These are phyloP conservation scores for Pyrrhosoma nymphula DNA, from an alignment of 2,888 invertebrate genomes.

Conservation along the genomic window DNA sequence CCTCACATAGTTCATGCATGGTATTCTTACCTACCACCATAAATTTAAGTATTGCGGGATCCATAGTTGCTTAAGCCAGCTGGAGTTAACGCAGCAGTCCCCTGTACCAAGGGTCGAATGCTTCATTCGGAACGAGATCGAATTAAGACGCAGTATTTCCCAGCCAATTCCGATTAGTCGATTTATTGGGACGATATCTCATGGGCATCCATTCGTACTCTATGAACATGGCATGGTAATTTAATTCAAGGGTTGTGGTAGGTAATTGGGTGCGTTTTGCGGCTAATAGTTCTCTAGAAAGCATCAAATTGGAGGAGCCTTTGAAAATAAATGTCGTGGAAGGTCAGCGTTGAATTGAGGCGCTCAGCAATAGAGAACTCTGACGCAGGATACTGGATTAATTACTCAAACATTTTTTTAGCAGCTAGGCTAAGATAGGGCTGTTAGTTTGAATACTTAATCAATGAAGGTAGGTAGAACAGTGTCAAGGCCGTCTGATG, in stretches of 20 bases:
- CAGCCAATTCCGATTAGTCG: not conserved
- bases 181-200: not conserved
- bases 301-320: too few relatives aligned
- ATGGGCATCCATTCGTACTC: not conserved
- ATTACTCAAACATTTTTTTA: too few relatives aligned
- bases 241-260: not conserved
- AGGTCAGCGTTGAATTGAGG: too few relatives aligned
- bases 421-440: too few relatives aligned
- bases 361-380: too few relatives aligned
- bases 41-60: not conserved
- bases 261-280: not conserved
- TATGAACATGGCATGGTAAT: not conserved
- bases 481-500: too few relatives aligned
- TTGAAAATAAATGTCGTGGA: too few relatives aligned
- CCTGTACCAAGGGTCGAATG: not conserved
- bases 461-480: too few relatives aligned
- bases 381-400: too few relatives aligned
- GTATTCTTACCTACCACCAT: not conserved
- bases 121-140: not conserved
- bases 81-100: not conserved
- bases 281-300: too few relatives aligned
- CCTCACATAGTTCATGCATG: not conserved
- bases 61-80: not conserved
- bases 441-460: too few relatives aligned
- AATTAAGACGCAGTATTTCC: not conserved